Evolutionary conservation across 2,888 invertebrate genomes (phyloP), one percentile per base, ranked within the genome.

Genomic region (Ganaspis brasiliensis): DNA sequence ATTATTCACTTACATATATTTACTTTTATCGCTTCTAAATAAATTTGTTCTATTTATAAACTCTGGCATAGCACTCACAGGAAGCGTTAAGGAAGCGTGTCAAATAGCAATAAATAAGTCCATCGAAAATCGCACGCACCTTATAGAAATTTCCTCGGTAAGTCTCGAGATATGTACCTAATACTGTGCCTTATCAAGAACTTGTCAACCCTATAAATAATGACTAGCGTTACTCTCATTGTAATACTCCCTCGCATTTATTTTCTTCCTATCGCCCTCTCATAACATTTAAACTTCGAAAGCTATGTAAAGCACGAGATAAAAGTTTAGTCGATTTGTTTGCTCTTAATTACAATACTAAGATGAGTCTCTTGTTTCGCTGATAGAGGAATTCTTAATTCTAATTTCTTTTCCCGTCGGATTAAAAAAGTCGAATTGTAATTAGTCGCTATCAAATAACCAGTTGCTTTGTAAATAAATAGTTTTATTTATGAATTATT

Each of bases 81-180:
- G n/a, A n/a, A 1, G 83, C 81, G 45, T 24, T 24, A 21, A 24
- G 21, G 14, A 26, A 24, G 67, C 67, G 40, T 67, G 45, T 45
- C n/a, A 67, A 67, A 24, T 45, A 9, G 24, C 19, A 45, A 67
- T 45, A 45, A 67, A 45, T 67, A 26, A 67, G 24, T 45, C 24
- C 21, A 67, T 67, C 16, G 45, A 67, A 67, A 67, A 67, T 67
- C 24, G 26, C 45, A 67, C 45, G 45, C 24, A 16, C 21, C 24
- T n/a, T 67, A 45, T 45, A 67, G 45, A 45, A 67, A 67, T 67
- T 24, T 24, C 14, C 45, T 24, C 24, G 21, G 40, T 45, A 67
- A 67, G 45, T 67, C 45, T 59, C 59, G 6, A 24, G 45, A 9
- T 40, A 45, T 67, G 40, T 24, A 12, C 40, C 37, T 63, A 40